Percentiles rank a stretch among this genome's conserved stretches.
Conservation (phyloP, 2,888 invertebrate genomes). For the Brenthis hecate region DNA sequence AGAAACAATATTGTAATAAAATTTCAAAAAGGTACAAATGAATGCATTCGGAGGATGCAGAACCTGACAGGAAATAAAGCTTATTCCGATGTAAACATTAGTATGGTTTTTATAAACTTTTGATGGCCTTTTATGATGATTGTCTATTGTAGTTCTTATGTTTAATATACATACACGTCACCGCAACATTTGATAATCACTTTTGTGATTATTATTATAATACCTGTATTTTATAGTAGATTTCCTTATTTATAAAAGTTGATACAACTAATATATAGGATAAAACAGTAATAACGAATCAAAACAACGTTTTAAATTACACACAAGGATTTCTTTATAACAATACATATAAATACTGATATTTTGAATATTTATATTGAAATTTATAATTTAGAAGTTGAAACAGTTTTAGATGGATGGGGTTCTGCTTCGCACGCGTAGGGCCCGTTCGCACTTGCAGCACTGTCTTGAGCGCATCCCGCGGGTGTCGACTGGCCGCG, state of each 20-base stretch:
- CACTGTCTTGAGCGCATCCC: conserved; percentile 38
- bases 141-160: conserved; percentile 12
- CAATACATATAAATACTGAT: no score
- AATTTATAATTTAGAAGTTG: neutral
- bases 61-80: conserved; percentile 14
- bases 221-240: no score
- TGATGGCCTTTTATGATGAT: conserved; percentile 10
- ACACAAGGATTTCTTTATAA: no score
- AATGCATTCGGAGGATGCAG: neutral
- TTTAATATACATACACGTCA: conserved; percentile 3
- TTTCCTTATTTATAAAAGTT: no score
- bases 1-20: neutral
- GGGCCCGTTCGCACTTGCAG: neutral
- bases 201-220: neutral
- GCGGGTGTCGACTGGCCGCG: conserved; percentile 36
- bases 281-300: neutral
- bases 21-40: neutral
- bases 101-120: conserved; percentile 1
- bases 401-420: conserved; percentile 1
- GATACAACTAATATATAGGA: neutral
- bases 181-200: conserved; percentile 3
- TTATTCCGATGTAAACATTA: conserved; percentile 2
- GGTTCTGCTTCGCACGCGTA: conserved; percentile 6
- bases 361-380: no score
- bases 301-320: neutral